Evolutionary conservation across 2,797 vertebrate species (phyloP), one percentile per base, ranked within the genome.

Genomic region (Falco naumanni): DNA sequence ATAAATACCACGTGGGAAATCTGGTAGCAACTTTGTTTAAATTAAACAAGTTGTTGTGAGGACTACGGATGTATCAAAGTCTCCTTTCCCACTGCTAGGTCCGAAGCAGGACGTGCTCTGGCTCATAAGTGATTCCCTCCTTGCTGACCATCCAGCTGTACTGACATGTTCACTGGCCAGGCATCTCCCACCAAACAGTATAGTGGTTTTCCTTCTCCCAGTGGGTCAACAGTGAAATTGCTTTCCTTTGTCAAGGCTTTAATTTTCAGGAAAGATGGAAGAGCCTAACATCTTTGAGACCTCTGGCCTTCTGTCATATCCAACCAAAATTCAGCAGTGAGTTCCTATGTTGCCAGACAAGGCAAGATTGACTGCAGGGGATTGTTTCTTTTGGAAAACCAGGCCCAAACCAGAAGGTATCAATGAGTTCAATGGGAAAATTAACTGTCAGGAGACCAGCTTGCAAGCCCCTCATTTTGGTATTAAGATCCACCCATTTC

Each of bases 381-480:
- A 66, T 10, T 69, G 20, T 39, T 91, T 92, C 70, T 65, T 82
- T 82, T 63, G 59, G 63, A 90, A 92, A 96, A 50, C 11, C 22
- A 69, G 16, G 86, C 43, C 56, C 87, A 96, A 93, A 13, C 5
- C 48, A 85, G 53, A 90, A 77, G 21, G 34, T 39, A 75, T 17
- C 50, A n/a, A 45, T 19, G 20, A 80, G 11, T 84, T 66, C 70
- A 87, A 48, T 0, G 31, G 37, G 56, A 75, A 90, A 75, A 94
- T 31, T 61, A 80, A 85, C 37, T 82, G 43, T 57, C 69, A 87
- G 75, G 41, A 91, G 17, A 93, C 87, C 78, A 93, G 82, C 87
- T 85, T 93, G 84, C 69, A 64, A 93, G 76, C 76, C 89, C 89
- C 91, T 89, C 75, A 56, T 65, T 94, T 71, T 75, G 75, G 64